These are phyloP conservation scores for Rugalucina vietnamica DNA, from an alignment of 2,888 invertebrate species.

Conservation along the genomic window DNA sequence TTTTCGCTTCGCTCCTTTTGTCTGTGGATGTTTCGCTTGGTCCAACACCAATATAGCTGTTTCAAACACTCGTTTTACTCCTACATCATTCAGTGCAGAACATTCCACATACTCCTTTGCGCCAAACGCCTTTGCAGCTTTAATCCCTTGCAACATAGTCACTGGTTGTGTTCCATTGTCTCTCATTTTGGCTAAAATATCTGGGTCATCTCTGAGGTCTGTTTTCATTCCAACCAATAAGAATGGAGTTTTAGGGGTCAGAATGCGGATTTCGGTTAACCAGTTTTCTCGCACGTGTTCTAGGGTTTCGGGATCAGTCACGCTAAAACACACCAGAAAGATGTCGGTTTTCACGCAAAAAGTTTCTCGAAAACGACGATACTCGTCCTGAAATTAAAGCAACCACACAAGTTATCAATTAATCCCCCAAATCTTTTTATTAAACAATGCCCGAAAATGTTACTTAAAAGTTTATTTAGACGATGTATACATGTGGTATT, in stretches of 20 bases:
- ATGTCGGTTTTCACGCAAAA: conserved; percentile 72
- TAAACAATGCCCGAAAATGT: too few relatives aligned
- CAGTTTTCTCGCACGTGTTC: conserved; percentile 72
- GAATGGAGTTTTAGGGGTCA: conserved; percentile 66
- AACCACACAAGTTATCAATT: too few relatives aligned
- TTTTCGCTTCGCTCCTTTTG: conserved; percentile 42
- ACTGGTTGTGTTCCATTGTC: conserved; percentile 47
- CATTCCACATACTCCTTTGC: conserved; percentile 74
- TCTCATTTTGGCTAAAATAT: conserved; percentile 47
- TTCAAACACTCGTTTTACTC: conserved; percentile 71
- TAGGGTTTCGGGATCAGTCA: conserved; percentile 69
- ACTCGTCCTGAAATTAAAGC: conserved; percentile 69
- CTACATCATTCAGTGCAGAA: conserved; percentile 69
- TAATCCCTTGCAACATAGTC: conserved; percentile 67
- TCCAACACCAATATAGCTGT: conserved; percentile 62
- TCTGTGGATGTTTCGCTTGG: conserved; percentile 37
- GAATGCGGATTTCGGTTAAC: conserved; percentile 69
- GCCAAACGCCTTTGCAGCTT: conserved; percentile 68
- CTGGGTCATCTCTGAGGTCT: conserved; percentile 64
- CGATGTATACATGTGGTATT: too few relatives aligned
- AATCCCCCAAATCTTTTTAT: too few relatives aligned
- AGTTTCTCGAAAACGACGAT: conserved; percentile 72
- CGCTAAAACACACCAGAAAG: conserved; percentile 75
- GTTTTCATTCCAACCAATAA: conserved; percentile 73
- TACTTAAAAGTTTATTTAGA: too few relatives aligned